These are phyloP conservation scores for Drosophila peninsularis DNA, from an alignment of 2,888 invertebrate genomes.

Conservation along the genomic window DNA sequence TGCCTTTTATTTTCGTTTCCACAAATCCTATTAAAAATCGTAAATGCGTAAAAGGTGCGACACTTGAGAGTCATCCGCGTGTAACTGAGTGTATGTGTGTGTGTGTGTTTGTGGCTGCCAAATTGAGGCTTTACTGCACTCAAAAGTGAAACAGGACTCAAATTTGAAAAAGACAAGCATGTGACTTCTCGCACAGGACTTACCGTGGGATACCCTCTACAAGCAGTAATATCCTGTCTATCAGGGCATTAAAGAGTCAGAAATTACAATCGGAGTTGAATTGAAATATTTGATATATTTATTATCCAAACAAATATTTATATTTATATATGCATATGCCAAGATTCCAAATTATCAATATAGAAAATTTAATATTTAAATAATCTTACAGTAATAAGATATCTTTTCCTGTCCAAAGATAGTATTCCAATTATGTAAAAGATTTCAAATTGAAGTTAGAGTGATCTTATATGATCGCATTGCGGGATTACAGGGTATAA, in stretches of 20 bases:
- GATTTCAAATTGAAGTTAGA: background rate
- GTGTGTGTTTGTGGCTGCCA: conserved; percentile 30
- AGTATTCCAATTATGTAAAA: background rate
- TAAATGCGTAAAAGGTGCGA: conserved; percentile 71
- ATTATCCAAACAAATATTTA: no score
- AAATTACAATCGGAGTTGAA: no score
- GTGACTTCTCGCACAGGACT: rapidly evolving
- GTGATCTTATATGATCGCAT: background rate
- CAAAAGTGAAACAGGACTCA: conserved; percentile 31
- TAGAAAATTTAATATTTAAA: background rate
- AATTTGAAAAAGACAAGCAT: background rate
- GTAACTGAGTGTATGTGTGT: conserved; percentile 12
- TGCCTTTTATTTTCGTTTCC: conserved; percentile 49
- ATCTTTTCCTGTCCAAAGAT: no score
- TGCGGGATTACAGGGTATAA: background rate
- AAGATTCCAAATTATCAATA: background rate
- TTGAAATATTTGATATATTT: no score
- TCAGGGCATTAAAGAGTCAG: no score
- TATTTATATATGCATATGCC: no score
- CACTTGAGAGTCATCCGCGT: conserved; percentile 56
- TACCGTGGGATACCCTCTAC: background rate
- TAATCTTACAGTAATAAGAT: no score
- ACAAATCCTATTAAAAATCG: conserved; percentile 67
- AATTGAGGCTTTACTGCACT: conserved; percentile 61
- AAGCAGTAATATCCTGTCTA: no score